phyloP scores from a whole-genome alignment of 2,797 vertebrate species.

The Phataginus tricuspis region DNA sequence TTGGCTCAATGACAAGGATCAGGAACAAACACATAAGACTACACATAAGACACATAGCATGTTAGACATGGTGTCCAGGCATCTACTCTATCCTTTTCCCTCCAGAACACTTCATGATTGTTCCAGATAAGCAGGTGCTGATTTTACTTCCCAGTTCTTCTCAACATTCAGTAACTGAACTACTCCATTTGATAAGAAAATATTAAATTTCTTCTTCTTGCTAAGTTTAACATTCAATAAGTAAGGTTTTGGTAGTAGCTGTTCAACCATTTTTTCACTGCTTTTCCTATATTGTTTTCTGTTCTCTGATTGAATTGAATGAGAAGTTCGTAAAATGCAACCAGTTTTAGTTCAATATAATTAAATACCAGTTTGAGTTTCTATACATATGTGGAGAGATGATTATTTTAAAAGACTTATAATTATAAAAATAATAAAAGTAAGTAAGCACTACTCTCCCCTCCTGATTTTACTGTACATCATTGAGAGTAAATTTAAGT shows the following conservation, averaged over 20 bases:
- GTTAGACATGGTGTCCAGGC: not conserved
- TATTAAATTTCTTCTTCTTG: not conserved
- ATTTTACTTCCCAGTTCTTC: not conserved
- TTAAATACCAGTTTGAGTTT: not conserved
- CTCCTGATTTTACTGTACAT: not conserved
- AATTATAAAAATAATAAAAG: not conserved
- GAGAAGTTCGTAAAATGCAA: not conserved
- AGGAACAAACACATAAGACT: not conserved
- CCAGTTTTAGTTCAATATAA: not conserved
- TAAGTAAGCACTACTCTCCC: not conserved
- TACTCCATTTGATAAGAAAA: not conserved
- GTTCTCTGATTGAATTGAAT: not conserved
- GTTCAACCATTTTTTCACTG: not conserved
- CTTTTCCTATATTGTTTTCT: not conserved
- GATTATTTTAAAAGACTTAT: conserved; percentile 14
- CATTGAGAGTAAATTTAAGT: not conserved
- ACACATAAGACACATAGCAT: not conserved
- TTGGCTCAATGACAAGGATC: not conserved
- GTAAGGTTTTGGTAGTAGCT: not conserved
- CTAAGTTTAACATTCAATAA: not conserved
- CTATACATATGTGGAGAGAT: not conserved
- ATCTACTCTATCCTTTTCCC: not conserved
- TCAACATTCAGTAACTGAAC: not conserved
- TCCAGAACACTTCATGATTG: not conserved
- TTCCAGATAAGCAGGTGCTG: not conserved